A percentile compares a stretch with the other conserved stretches of the same genome.
These are phyloP conservation scores for Venustoraphidia nigricollis DNA, from an alignment of 2,888 invertebrate species.

Conservation along the genomic window DNA sequence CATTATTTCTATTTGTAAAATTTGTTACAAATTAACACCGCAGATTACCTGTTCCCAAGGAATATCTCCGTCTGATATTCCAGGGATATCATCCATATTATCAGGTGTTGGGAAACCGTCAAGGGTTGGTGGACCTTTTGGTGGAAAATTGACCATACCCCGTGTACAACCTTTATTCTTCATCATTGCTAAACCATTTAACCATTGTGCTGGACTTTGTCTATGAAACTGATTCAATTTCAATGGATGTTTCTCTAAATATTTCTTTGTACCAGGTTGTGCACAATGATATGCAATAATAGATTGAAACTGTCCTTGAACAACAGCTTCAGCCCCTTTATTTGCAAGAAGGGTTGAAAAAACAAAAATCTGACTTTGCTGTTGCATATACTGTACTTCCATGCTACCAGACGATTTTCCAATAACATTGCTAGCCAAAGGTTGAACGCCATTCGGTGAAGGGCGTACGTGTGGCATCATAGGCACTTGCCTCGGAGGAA, in stretches of 20 bases:
- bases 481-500: constrained; percentile 13
- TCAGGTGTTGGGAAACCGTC: constrained; percentile 27
- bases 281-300: constrained; percentile 93
- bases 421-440: constrained; percentile 61
- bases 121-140: constrained; percentile 27
- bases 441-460: constrained; percentile 50
- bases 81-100: constrained; percentile 28
- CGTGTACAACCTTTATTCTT: constrained; percentile 52
- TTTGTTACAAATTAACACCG: neutral
- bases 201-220: constrained; percentile 68
- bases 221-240: constrained; percentile 78
- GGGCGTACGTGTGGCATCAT: constrained; percentile 21
- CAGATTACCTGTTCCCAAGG: constrained; percentile 32
- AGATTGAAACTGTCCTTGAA: constrained; percentile 76
- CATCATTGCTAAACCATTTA: constrained; percentile 61
- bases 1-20: neutral
- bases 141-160: constrained; percentile 34
- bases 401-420: constrained; percentile 61
- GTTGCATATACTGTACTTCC: constrained; percentile 82
- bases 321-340: constrained; percentile 84
- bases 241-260: constrained; percentile 85
- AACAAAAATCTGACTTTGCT: constrained; percentile 96
- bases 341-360: constrained; percentile 90
- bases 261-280: constrained; percentile 88
- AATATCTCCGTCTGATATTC: constrained; percentile 25